These are phyloP conservation scores for Sus scrofa DNA, from an alignment of 2,113 vertebrate genomes.

Conservation along the genomic window T2T-Sscrofa CM000818.6:70981001-70981500, in stretches of 20 bases:
- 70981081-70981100: not conserved
- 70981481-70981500: not conserved
- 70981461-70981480: not conserved
- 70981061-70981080: not conserved
- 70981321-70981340: too few species aligned
- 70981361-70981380: not conserved
- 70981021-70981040: slow-evolving; percentile 3
- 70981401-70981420: not conserved
- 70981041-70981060: slow-evolving; percentile 42
- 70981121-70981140: not conserved
- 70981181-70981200: too few species aligned
- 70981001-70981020: slow-evolving; percentile 8
- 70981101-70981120: not conserved
- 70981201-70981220: too few species aligned
- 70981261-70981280: too few species aligned
- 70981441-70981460: slow-evolving; percentile 21
- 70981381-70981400: not conserved
- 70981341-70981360: too few species aligned
- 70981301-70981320: not conserved
- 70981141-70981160: too few species aligned
- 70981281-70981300: too few species aligned
- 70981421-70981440: not conserved
- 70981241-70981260: too few species aligned
- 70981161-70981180: too few species aligned
- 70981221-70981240: too few species aligned